Evolutionary conservation across 23 tunicate species (phyloP), one percentile per base, ranked within the genome.

Genomic region (Clavelina lepadiformis): DNA sequence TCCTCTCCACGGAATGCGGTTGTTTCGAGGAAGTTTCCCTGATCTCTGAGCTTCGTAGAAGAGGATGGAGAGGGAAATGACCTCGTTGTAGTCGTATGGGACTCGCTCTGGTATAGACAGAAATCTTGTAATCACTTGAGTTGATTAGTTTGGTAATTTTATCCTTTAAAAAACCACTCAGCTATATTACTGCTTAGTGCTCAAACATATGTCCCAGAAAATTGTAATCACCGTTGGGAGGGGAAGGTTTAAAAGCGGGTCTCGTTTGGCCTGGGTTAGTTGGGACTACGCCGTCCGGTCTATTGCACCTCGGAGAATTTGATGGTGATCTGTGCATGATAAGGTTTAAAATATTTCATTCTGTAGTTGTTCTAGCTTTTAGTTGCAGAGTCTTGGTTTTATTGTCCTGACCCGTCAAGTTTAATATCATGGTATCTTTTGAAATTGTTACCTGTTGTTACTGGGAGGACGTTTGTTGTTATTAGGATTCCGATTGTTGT

Each of bases 41-140:
- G 99, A 94, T 44, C 95, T 30, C 33, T 94, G 99, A 0, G 99
- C 99, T 46, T 94, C 99, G 49, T 94, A 94, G 75, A 94, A 94
- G 35, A 94, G 61, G 38, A 94, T 80, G 49, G 99, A 94, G 85
- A 94, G 65, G 45, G 76, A 33, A n/a, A 94, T 21, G 34, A 94
- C 91, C 67, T 94, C 75, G 37, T 75, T 82, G 81, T 94, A 94
- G 68, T 94, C 99, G 61, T 80, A 89, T 20, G 84, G 84, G 1
- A 46, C 23, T 31, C 73, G 44, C 47, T 78, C 84, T 78, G 73
- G 26, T 11, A 31, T 23, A n/a, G 15, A 26, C 15, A 41, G 15
- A 41, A 8, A 41, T 8, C 49, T 8, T 41, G 49, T 8, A 8
- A 41, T 41, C 11, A 11, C 15, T 11, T 41, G 15, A 11, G 49